Conservation (phyloP, 2,888 invertebrate species). For the Drosophila anceps region DNA sequence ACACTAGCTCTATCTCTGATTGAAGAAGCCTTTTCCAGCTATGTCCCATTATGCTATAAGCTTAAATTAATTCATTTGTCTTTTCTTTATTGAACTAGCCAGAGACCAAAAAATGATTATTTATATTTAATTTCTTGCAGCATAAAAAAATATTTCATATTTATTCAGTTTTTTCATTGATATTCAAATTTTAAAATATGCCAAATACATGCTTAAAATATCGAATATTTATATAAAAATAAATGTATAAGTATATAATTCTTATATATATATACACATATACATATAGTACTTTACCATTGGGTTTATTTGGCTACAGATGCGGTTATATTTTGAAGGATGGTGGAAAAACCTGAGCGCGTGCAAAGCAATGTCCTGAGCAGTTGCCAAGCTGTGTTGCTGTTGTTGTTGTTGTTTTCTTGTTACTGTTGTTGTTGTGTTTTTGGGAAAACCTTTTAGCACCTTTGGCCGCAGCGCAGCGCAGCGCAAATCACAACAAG, state of each 20-base stretch:
- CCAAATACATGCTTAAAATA: too few species aligned
- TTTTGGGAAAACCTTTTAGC: conserved; percentile 78
- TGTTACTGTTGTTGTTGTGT: not conserved
- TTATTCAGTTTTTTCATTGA: too few species aligned
- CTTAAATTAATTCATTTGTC: too few species aligned
- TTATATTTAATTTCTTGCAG: too few species aligned
- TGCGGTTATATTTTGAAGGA: conserved; percentile 1
- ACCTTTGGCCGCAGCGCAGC: conserved; percentile 55
- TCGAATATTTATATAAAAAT: too few species aligned
- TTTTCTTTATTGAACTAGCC: too few species aligned
- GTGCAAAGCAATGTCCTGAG: conserved; percentile 30
- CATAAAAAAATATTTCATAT: too few species aligned
- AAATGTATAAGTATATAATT: not conserved
- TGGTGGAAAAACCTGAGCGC: conserved; percentile 29
- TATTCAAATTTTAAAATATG: too few species aligned
- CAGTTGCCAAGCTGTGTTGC: not conserved
- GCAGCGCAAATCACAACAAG: conserved; percentile 70
- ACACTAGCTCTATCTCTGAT: too few species aligned
- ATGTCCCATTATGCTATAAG: too few species aligned
- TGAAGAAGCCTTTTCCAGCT: too few species aligned
- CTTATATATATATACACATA: not conserved
- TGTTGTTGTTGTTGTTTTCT: not conserved
- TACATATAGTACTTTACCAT: conserved; percentile 2
- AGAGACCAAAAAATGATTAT: too few species aligned
- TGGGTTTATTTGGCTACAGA: conserved; percentile 9